These are phyloP conservation scores for Antennarius striatus DNA, from an alignment of 2,113 vertebrate genomes.

Conservation along the genomic window DNA sequence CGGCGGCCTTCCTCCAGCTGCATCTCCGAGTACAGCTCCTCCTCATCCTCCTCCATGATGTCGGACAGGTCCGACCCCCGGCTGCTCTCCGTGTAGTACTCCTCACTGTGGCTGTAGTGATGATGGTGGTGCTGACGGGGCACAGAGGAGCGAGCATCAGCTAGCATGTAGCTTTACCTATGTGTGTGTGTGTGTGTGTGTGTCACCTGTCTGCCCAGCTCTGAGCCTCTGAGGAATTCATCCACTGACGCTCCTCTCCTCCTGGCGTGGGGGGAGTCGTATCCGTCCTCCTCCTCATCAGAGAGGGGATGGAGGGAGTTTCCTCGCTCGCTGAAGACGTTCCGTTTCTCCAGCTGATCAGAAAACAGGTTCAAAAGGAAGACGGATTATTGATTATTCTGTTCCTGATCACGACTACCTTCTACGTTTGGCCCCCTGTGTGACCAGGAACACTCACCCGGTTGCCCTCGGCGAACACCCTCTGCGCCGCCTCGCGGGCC, in stretches of 20 bases:
- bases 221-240: conserved; percentile 93
- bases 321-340: conserved; percentile 86
- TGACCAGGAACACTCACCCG: conserved; percentile 77
- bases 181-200: neutral
- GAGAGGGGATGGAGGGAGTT: conserved; percentile 79
- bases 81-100: conserved; percentile 96
- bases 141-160: neutral
- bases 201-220: conserved; percentile 91
- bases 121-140: conserved; percentile 81
- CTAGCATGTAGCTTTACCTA: no score
- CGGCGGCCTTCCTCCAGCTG: conserved; percentile 93
- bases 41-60: conserved; percentile 99
- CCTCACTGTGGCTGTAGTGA: conserved; percentile 90
- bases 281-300: conserved; percentile 90
- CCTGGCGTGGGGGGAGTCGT: conserved; percentile 82
- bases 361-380: conserved; percentile 1
- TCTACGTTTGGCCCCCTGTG: no score
- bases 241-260: conserved; percentile 91
- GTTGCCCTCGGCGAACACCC: conserved; percentile 86
- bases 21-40: conserved; percentile 96
- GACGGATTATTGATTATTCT: neutral
- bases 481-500: conserved; percentile 93
- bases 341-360: conserved; percentile 89
- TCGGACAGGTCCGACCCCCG: conserved; percentile 95
- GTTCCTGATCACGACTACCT: no score